Base-by-base conservation (phyloP, 1,140 invertebrate species). In the Saccostrea glomerata region DNA sequence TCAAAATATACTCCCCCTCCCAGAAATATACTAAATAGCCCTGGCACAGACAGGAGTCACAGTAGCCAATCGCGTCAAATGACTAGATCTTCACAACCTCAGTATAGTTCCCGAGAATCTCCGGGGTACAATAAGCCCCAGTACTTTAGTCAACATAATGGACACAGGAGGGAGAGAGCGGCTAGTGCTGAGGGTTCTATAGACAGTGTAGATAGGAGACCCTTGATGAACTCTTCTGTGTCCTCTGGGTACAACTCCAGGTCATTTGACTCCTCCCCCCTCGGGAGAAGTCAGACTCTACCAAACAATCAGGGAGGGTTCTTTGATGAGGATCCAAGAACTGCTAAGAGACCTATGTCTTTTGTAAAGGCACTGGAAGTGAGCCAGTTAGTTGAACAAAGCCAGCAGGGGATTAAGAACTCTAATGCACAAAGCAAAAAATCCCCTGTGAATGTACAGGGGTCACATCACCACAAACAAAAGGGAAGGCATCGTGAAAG, bases 331-430 rank as follows among this genome's bases (percentile, higher is more conserved):
- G 88, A 89, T 36, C 85, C 70, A 12, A 77, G 86, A 6, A 87
- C 47, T 40, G 30, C 86, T n/a, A 88, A 83, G 30, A 96, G 98
- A 82, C 98, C 98, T 0, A 98, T 98, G 96, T 98, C 98, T 58
- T 98, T 99, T 95, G 97, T 98, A 36, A 96, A 98, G 89, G 98
- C 98, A 11, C 95, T 98, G 30, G 98, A 98, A 95, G 98, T 98
- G 96, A 97, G 97, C 87, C 97, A 98, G 93, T 92, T 93, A 86
- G 91, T 94, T 66, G 86, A 83, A 90, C 86, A 88, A 60, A 88
- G 87, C 25, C 73, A 58, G 58, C 85, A 60, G 82, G 55, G 40
- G 54, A 36, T 23, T 17, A 82, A 40, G 30, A 82, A 82, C 56
- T 58, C 36, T 56, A 58, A 40, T 47, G 58, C 36, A 23, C 58